Conservation (phyloP, 2,888 invertebrate genomes). For the Anagyrus pseudococci region DNA sequence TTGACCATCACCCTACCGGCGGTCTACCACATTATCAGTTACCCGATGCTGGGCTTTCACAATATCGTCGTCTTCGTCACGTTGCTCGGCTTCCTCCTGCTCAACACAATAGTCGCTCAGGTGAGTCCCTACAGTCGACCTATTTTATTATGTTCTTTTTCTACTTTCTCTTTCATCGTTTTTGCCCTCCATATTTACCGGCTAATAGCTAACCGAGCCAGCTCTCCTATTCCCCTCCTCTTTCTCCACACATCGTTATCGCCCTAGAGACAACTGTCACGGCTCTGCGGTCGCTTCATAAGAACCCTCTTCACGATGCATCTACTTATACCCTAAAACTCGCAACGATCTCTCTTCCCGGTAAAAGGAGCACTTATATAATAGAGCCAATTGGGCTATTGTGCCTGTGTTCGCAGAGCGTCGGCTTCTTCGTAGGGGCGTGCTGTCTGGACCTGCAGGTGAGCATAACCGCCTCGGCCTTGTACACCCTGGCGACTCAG, state of each 20-base stretch:
- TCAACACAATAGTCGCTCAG: slow-evolving; percentile 78
- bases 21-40: slow-evolving; percentile 77
- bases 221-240: neutral
- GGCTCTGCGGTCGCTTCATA: too few species aligned
- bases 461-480: slow-evolving; percentile 77
- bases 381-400: too few species aligned
- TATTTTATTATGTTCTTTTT: too few species aligned
- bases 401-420: slow-evolving; percentile 70
- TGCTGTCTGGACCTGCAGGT: slow-evolving; percentile 80
- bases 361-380: too few species aligned
- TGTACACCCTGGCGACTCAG: slow-evolving; percentile 79
- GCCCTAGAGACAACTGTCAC: too few species aligned
- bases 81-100: slow-evolving; percentile 72
- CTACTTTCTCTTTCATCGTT: neutral
- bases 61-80: slow-evolving; percentile 73
- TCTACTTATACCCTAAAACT: too few species aligned
- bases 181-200: neutral
- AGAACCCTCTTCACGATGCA: too few species aligned
- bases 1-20: slow-evolving; percentile 77
- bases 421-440: slow-evolving; percentile 80
- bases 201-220: neutral
- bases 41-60: slow-evolving; percentile 76
- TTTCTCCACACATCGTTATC: neutral
- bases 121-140: too few species aligned
- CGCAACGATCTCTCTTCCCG: too few species aligned